phyloP scores from a whole-genome alignment of 2,888 invertebrate genomes.

The Torymus texanus region DNA sequence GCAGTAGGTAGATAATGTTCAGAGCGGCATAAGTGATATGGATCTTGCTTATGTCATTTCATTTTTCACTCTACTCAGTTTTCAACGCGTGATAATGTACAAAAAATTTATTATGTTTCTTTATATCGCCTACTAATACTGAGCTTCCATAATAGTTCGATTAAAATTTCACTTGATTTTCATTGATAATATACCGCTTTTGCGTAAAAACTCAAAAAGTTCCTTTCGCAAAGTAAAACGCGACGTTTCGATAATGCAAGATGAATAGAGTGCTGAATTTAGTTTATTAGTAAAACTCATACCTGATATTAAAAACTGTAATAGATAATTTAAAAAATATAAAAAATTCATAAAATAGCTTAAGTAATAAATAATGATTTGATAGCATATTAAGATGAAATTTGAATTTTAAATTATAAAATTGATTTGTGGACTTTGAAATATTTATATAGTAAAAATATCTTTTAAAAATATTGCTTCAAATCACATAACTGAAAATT shows the following conservation, averaged over 20 bases:
- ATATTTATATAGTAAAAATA: slow-evolving; percentile 1
- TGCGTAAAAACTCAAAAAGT: slow-evolving; percentile 46
- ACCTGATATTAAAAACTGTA: no score
- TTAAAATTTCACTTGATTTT: slow-evolving; percentile 39
- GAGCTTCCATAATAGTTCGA: slow-evolving; percentile 35
- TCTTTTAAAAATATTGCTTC: slow-evolving; percentile 10
- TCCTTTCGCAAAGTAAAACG: slow-evolving; percentile 42
- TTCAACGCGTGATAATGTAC: slow-evolving; percentile 7
- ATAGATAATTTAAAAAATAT: no score
- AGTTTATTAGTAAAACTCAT: not conserved
- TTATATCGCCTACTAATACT: slow-evolving; percentile 51
- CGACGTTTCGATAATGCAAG: slow-evolving; percentile 21
- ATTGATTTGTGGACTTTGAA: not conserved
- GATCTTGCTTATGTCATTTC: slow-evolving; percentile 17
- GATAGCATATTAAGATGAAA: no score
- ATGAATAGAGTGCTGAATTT: slow-evolving; percentile 46
- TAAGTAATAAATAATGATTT: no score
- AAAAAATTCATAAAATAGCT: no score
- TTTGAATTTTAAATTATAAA: no score
- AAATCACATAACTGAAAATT: slow-evolving; percentile 4
- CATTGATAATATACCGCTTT: slow-evolving; percentile 38
- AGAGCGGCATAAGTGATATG: slow-evolving; percentile 43
- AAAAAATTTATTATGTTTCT: slow-evolving; percentile 33
- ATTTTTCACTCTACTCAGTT: slow-evolving; percentile 17
- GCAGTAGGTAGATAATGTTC: slow-evolving; percentile 43